Evolutionary conservation across 1,140 invertebrate genomes (phyloP), one percentile per base, ranked within the genome.

Genomic region (Lethocerus indicus): DNA sequence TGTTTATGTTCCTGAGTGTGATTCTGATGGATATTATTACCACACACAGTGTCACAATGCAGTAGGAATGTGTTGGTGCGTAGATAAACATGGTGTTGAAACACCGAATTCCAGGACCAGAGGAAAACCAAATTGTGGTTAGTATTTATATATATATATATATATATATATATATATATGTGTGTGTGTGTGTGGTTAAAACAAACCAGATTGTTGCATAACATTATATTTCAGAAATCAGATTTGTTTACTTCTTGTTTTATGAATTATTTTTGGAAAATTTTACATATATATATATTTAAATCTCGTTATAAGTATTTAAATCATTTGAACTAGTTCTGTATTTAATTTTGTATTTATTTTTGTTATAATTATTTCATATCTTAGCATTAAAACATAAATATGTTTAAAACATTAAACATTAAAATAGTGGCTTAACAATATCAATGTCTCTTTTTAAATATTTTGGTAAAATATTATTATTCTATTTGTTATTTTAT

Each of bases 31-130:
- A 35, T 92, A 82, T 67, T 93, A 87, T 65, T 74, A 79, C 52
- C 74, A 83, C 50, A 79, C 81, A 47, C 88, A 92, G 61, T 92
- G 88, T 63, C 84, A 89, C 66, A 73, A 73, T 52, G 76, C 81
- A 32, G 79, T 84, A 12, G 81, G 80, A 40, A 75, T 87, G 57
- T 93, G 88, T 65, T 93, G 88, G 88, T 93, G 88, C 69, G 87
- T 91, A 39, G 87, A 92, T 69, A 79, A 84, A 59, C 88, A 92
- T 65, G 89, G 89, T 25, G 83, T 87, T 24, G 87, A 91, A 66
- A 78, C 81, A 57, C 75, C 83, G 49, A 83, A 83, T 58, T 87
- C 87, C 46, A 75, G 86, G 61, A 83, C 79, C 47, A 73, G 78
- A 60, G 83, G 85, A 57, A 85, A 82, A 67, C 83, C 85, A 48